Conservation (phyloP, 1,140 invertebrate genomes). For the Melanaphis sacchari region DNA sequence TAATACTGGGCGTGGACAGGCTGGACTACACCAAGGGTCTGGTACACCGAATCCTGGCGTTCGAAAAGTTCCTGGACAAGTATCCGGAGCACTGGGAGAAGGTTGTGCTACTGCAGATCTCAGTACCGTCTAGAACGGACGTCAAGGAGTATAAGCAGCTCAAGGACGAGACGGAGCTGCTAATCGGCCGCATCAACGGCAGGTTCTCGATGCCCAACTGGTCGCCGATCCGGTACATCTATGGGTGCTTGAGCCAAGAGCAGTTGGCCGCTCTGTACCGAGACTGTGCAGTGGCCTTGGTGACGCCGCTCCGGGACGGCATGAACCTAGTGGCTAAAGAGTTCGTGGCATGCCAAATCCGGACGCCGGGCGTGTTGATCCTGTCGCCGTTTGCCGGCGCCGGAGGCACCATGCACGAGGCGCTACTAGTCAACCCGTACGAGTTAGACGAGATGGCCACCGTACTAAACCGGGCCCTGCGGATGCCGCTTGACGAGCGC, state of each 20-base stretch:
- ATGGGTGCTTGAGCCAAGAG: constrained; percentile 85
- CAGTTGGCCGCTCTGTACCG: constrained; percentile 85
- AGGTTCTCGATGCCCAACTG: constrained; percentile 87
- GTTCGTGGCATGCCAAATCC: constrained; percentile 91
- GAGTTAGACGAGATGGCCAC: constrained; percentile 87
- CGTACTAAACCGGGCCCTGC: constrained; percentile 83
- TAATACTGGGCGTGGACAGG: constrained; percentile 85
- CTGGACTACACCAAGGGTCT: constrained; percentile 92
- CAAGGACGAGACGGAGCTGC: constrained; percentile 89
- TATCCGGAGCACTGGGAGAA: constrained; percentile 87
- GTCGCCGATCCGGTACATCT: constrained; percentile 91
- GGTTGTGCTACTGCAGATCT: constrained; percentile 80
- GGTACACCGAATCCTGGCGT: constrained; percentile 82
- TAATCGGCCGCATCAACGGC: constrained; percentile 87
- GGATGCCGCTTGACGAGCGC: constrained; percentile 89
- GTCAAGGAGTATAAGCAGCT: constrained; percentile 90
- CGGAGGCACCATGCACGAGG: constrained; percentile 90
- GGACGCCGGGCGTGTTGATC: constrained; percentile 85
- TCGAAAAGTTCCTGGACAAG: constrained; percentile 83
- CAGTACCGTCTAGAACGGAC: constrained; percentile 87
- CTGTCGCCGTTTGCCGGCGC: constrained; percentile 90
- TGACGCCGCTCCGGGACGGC: constrained; percentile 86
- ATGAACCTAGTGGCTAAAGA: constrained; percentile 95
- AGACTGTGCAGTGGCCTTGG: constrained; percentile 83
- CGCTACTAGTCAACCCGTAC: constrained; percentile 88